A percentile compares a stretch with the other conserved stretches of the same genome.
phyloP scores from a whole-genome alignment of 1,140 invertebrate genomes.

The Cyphomyrmex costatus region DNA sequence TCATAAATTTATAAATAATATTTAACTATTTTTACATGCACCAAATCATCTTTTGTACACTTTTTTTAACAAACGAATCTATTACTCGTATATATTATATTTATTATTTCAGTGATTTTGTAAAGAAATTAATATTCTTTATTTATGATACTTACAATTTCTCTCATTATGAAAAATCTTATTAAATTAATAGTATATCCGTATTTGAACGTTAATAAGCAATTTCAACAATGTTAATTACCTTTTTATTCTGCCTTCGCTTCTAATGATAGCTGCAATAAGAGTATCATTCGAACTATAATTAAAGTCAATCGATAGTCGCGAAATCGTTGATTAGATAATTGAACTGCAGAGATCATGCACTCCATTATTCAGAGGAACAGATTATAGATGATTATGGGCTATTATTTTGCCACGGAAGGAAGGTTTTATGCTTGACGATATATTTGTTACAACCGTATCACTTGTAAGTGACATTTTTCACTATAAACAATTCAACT shows the following conservation, averaged over 20 bases:
- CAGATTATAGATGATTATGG: not conserved
- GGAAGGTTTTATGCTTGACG: not conserved
- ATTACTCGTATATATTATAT: not conserved
- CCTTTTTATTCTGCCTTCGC: slow-evolving; percentile 9
- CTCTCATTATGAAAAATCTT: slow-evolving; percentile 2
- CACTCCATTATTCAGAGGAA: slow-evolving; percentile 20
- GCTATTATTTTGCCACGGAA: not conserved
- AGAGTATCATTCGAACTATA: not conserved
- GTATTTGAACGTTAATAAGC: not conserved
- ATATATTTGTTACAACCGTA: not conserved
- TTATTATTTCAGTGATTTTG: slow-evolving; percentile 32
- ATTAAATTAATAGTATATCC: slow-evolving; percentile 30
- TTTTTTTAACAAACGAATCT: not conserved
- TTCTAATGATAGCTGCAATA: slow-evolving; percentile 5
- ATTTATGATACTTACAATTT: slow-evolving; percentile 22
- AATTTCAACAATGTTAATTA: slow-evolving; percentile 15
- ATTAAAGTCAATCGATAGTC: not conserved
- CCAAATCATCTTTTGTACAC: not conserved
- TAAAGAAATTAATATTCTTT: slow-evolving; percentile 2
- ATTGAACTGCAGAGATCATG: not conserved
- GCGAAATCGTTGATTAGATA: not conserved
- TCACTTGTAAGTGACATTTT: not conserved
- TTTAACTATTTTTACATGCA: not conserved
- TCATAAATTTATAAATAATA: not conserved
- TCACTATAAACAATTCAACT: not conserved